Base-by-base conservation (phyloP, 2,888 invertebrate genomes). In the Acanthoscelides obtectus region DNA sequence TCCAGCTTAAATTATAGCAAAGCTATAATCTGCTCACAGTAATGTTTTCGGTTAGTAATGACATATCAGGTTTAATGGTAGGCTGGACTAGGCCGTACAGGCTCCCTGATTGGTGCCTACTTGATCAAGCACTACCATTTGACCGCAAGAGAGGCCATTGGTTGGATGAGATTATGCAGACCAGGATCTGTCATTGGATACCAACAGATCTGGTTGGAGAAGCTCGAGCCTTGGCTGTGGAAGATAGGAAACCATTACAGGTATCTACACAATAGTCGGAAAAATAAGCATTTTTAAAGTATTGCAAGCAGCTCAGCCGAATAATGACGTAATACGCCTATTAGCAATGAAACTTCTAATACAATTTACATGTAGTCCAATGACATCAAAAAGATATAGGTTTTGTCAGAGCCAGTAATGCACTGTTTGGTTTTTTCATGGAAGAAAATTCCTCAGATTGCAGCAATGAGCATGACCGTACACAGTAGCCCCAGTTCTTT, bases 1-100 rank as follows among this genome's bases (percentile, higher is more conserved):
- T n/a, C n/a, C n/a, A n/a, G n/a, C n/a, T n/a, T n/a, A n/a, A n/a
- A n/a, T n/a, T n/a, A n/a, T n/a, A n/a, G n/a, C n/a, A n/a, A n/a
- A n/a, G n/a, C n/a, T n/a, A n/a, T n/a, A n/a, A n/a, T n/a, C n/a
- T n/a, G n/a, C n/a, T n/a, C n/a, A n/a, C n/a, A n/a, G n/a, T n/a
- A n/a, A n/a, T n/a, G n/a, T n/a, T n/a, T n/a, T 12, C 45, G 45
- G 17, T 45, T 12, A 45, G 22, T 63, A 66, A 66, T 66, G 66
- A 66, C 22, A 22, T n/a, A 17, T 77, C 87, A 45, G 45, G 45
- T 45, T 45, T 45, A 17, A 45, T 45, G 45, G 86, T 81, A 90
- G 91, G 96, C 97, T 86, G 96, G 96, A 80, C 89, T 97, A 79
- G 97, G 96, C 72, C 88, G 97, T 82, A 97, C 97, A 71, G 96